Evolutionary conservation across 1,140 invertebrate genomes (phyloP).

Genomic region (Formica selysi): DNA sequence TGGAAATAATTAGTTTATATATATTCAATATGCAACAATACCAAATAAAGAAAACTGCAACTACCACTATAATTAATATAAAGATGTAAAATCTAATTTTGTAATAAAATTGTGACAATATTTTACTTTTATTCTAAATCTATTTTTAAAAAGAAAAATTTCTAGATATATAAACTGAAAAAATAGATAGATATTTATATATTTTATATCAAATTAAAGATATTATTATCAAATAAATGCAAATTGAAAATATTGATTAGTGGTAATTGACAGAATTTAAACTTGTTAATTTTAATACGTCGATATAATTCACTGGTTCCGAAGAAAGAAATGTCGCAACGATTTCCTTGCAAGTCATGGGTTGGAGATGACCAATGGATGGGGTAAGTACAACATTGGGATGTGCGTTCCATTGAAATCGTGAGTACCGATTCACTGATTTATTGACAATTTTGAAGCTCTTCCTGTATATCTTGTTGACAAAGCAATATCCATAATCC

Average conservation of each 20-base stretch:
- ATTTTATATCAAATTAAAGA: neutral
- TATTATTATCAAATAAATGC: neutral
- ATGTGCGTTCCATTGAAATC: conserved; percentile 78
- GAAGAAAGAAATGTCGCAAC: conserved; percentile 74
- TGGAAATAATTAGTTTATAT: conserved; percentile 11
- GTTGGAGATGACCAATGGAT: conserved; percentile 76
- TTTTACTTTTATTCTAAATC: neutral
- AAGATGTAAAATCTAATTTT: neutral
- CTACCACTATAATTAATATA: neutral
- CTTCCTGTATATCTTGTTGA: conserved; percentile 75
- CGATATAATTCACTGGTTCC: conserved; percentile 63
- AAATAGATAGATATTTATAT: neutral
- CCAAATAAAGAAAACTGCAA: neutral
- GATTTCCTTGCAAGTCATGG: conserved; percentile 72
- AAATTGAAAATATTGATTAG: neutral
- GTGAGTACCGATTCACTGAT: conserved; percentile 70
- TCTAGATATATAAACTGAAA: neutral
- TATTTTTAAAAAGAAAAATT: neutral
- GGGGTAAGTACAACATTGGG: conserved; percentile 75
- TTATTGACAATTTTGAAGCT: conserved; percentile 79
- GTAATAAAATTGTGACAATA: neutral
- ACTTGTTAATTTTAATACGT: conserved; percentile 68
- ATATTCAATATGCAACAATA: neutral
- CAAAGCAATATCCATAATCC: conserved; percentile 76
- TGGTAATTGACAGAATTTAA: neutral